These are phyloP conservation scores for Erythrocebus patas DNA, from an alignment of 2,113 vertebrate species.

Conservation along the genomic window DNA sequence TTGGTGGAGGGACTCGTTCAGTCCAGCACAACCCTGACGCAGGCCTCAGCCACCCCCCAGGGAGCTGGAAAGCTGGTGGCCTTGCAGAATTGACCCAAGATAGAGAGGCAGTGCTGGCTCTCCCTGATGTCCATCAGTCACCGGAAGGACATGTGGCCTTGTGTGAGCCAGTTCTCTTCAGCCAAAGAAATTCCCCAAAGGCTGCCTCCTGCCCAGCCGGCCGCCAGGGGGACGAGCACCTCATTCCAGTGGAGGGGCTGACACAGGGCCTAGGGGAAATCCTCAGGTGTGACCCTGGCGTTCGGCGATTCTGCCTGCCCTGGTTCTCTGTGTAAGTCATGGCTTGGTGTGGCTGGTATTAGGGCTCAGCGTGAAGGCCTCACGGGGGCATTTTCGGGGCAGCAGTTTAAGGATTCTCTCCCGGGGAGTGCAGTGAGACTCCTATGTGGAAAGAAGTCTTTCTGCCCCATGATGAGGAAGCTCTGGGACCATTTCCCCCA, in stretches of 20 bases:
- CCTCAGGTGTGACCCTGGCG: not conserved
- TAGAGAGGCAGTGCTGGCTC: not conserved
- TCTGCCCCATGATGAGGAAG: not conserved
- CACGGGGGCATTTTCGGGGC: not conserved
- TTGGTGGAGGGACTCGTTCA: no score
- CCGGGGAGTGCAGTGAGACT: not conserved
- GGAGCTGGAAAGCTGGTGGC: not conserved
- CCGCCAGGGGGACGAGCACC: not conserved
- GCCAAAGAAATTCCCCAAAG: not conserved
- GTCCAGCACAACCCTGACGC: not conserved
- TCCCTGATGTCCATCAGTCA: not conserved
- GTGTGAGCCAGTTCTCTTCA: not conserved
- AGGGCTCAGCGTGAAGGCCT: fast-evolving
- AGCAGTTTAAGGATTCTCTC: not conserved
- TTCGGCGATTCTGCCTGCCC: not conserved
- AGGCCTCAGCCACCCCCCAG: not conserved
- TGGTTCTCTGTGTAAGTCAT: not conserved
- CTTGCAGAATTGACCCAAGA: not conserved
- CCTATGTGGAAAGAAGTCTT: not conserved
- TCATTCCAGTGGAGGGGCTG: not conserved
- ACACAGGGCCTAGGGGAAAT: not conserved
- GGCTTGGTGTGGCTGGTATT: not conserved
- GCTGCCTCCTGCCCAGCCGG: not conserved
- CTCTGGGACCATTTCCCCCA: not conserved
- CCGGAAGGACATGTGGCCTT: not conserved